A percentile compares a stretch with the other conserved stretches of the same genome.
These are phyloP conservation scores for Lophotriccus pileatus DNA, from an alignment of 2,797 vertebrate species.

Conservation along the genomic window DNA sequence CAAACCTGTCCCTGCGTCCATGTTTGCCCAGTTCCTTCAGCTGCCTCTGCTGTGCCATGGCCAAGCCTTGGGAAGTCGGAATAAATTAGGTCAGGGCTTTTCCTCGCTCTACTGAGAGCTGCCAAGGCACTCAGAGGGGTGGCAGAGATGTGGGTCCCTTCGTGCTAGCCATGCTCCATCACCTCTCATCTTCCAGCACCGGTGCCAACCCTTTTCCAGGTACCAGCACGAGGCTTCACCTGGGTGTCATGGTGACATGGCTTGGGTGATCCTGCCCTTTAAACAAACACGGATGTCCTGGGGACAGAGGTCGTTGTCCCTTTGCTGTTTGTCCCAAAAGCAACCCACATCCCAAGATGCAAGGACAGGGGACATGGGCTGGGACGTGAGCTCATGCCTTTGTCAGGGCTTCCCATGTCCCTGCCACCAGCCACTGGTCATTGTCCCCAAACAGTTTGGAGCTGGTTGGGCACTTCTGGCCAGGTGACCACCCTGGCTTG, in stretches of 20 bases:
- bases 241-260: rapidly evolving
- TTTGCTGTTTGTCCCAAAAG: not conserved
- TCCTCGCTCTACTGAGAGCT: not conserved
- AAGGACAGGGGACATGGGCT: rapidly evolving
- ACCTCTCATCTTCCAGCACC: not conserved
- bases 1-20: not conserved
- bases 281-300: not conserved
- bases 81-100: constrained; percentile 25
- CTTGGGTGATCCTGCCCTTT: not conserved
- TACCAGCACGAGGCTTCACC: not conserved
- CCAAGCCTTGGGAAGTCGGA: not conserved
- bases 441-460: not conserved
- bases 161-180: rapidly evolving
- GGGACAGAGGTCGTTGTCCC: not conserved
- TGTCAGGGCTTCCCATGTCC: not conserved
- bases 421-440: not conserved
- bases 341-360: rapidly evolving
- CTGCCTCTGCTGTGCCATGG: rapidly evolving
- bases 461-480: not conserved
- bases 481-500: rapidly evolving
- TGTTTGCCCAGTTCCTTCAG: not conserved
- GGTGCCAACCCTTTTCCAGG: not conserved
- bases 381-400: not conserved
- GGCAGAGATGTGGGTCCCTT: not conserved
- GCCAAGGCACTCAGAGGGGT: not conserved